These are phyloP conservation scores for Ypsolopha scabrella DNA, from an alignment of 2,888 invertebrate genomes.

Conservation along the genomic window DNA sequence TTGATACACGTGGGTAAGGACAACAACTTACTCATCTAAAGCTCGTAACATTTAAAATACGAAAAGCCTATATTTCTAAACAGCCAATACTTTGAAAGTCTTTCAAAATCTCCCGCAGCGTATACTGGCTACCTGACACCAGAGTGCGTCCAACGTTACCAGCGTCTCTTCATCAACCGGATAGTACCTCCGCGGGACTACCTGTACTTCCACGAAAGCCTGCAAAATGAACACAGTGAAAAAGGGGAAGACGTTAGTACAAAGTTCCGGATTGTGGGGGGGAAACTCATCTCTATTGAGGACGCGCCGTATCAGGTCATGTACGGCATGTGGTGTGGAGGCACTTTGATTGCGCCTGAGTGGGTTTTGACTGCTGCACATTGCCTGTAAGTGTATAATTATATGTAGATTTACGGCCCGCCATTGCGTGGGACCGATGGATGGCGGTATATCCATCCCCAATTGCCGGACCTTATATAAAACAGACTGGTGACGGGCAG, in stretches of 20 bases:
- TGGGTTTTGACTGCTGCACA: constrained; percentile 60
- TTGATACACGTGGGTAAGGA: too few relatives aligned
- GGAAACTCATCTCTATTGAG: constrained; percentile 30
- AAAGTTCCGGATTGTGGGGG: constrained; percentile 48
- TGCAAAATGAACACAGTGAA: background rate
- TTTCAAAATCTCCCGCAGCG: too few relatives aligned
- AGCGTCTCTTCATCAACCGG: constrained; percentile 22
- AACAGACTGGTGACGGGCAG: too few relatives aligned
- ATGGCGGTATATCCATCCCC: too few relatives aligned
- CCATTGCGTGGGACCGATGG: too few relatives aligned
- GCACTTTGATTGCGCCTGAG: constrained; percentile 41
- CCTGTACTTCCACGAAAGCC: constrained; percentile 37
- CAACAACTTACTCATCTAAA: too few relatives aligned
- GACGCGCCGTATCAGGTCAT: constrained; percentile 44
- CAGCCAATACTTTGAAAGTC: too few relatives aligned
- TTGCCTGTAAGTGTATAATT: constrained; percentile 37
- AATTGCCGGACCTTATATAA: too few relatives aligned
- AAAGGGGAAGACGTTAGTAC: background rate
- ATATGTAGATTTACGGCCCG: too few relatives aligned
- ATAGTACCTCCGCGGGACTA: constrained; percentile 34
- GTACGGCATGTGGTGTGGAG: constrained; percentile 52
- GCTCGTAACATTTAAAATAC: too few relatives aligned
- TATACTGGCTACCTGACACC: constrained; percentile 21
- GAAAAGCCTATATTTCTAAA: too few relatives aligned
- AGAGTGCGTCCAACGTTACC: constrained; percentile 30